Base-by-base conservation (phyloP, 2,113 vertebrate genomes). In the Myrmophylax atrothorax region DNA sequence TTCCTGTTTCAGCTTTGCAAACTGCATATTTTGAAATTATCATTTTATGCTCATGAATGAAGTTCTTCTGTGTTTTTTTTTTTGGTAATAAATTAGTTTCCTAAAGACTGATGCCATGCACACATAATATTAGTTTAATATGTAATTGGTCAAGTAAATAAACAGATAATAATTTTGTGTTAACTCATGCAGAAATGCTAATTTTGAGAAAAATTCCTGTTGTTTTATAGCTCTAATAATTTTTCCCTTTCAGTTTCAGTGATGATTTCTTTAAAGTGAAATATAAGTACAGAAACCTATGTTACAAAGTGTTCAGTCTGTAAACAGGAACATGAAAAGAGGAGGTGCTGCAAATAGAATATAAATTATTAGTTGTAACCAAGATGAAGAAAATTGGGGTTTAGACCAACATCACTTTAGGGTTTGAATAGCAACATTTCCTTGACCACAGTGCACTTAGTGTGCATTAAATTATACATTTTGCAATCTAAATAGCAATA, bases 361-460 rank as follows among this genome's bases (percentile, higher is more conserved):
- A 85, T 28, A 58, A 94, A 86, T 74, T 64, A 73, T 93, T 63
- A 80, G 59, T 20, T 7, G 8, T 25, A 78, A 80, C 24, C 2
- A n/a, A 88, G 33, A 90, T 60, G 42, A 80, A 75, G 47, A 94
- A 73, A 86, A 81, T 5, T 29, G 17, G 18, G 40, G 26, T 86
- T 90, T 77, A 80, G 50, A 93, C 29, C 50, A 87, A 74, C 0
- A 11, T 63, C 59, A 40, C 60, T 93, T 88, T 49, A 67, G 35
- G 62, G 35, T 68, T 50, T 47, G 72, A 89, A 93, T 1, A 91
- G 75, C 55, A 78, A 81, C 82, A 88, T 92, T 86, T 95, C 50
- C 60, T 78, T 70, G 85, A 97, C 92, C 94, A 75, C 96, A 90
- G 18, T 44, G 93, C 82, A 96, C 84, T 95, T 94, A 93, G 37